These are phyloP conservation scores for Xestia ashworthii DNA, from an alignment of 2,888 invertebrate genomes.

Conservation along the genomic window DNA sequence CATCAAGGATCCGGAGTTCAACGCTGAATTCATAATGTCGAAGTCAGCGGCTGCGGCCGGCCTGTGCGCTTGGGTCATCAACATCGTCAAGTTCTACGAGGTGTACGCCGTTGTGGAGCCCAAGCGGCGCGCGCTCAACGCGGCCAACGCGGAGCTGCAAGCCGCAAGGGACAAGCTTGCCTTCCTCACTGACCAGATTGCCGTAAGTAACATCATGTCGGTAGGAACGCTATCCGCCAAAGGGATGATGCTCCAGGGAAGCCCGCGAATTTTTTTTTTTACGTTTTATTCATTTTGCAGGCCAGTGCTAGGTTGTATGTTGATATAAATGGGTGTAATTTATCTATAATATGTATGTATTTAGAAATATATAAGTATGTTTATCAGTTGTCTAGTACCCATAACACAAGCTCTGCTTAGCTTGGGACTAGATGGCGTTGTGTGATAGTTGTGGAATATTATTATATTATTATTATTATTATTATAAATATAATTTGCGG, in stretches of 20 bases:
- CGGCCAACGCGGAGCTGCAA: conserved; percentile 95
- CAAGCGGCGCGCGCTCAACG: conserved; percentile 95
- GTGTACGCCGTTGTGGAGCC: conserved; percentile 98
- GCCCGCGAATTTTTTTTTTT: too few relatives aligned
- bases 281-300: too few relatives aligned
- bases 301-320: too few relatives aligned
- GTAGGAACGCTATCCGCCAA: neutral
- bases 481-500: too few relatives aligned
- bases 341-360: too few relatives aligned
- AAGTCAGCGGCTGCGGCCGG: conserved; percentile 98
- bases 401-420: too few relatives aligned
- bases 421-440: too few relatives aligned
- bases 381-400: too few relatives aligned
- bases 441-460: too few relatives aligned
- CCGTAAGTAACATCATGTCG: conserved; percentile 78
- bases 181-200: conserved; percentile 93
- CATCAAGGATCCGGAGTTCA: conserved; percentile 94
- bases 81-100: conserved; percentile 96
- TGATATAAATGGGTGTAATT: too few relatives aligned
- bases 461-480: too few relatives aligned
- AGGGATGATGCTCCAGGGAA: neutral
- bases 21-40: conserved; percentile 94
- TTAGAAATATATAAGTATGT: too few relatives aligned
- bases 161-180: conserved; percentile 95
- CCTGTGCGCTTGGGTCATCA: conserved; percentile 98